Conservation (phyloP, 2,888 invertebrate genomes). For the Cerastis leucographa region DNA sequence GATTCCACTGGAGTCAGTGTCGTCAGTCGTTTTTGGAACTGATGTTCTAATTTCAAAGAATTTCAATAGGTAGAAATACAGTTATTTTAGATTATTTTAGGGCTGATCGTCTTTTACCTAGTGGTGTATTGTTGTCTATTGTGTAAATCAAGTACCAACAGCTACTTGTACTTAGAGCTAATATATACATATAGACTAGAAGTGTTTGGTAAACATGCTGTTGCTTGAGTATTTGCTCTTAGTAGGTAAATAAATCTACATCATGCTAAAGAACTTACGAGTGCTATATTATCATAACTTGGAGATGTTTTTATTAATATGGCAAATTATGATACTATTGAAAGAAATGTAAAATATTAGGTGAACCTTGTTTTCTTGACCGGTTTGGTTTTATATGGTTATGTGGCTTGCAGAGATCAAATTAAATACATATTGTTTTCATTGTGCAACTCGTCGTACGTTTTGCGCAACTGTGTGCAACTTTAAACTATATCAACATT, state of each 20-base stretch:
- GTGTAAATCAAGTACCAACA: background rate
- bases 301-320: background rate
- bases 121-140: background rate
- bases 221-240: slow-evolving; percentile 17
- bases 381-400: background rate
- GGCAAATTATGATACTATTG: background rate
- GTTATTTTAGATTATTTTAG: background rate
- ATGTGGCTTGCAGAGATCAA: too few relatives aligned
- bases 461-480: too few relatives aligned
- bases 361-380: background rate
- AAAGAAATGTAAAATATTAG: background rate
- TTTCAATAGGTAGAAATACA: background rate
- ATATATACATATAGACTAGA: background rate
- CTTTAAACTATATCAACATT: too few relatives aligned
- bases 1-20: too few relatives aligned
- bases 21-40: too few relatives aligned
- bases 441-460: too few relatives aligned
- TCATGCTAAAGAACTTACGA: slow-evolving; percentile 3
- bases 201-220: slow-evolving; percentile 28
- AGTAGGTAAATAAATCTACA: background rate
- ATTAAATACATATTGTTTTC: too few relatives aligned
- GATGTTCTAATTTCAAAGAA: background rate
- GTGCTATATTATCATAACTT: background rate
- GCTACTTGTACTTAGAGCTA: slow-evolving; percentile 1
- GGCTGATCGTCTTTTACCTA: background rate